Evolutionary conservation across 2,888 invertebrate species (phyloP), one percentile per base, ranked within the genome.

Genomic region (Agrilus mali): DNA sequence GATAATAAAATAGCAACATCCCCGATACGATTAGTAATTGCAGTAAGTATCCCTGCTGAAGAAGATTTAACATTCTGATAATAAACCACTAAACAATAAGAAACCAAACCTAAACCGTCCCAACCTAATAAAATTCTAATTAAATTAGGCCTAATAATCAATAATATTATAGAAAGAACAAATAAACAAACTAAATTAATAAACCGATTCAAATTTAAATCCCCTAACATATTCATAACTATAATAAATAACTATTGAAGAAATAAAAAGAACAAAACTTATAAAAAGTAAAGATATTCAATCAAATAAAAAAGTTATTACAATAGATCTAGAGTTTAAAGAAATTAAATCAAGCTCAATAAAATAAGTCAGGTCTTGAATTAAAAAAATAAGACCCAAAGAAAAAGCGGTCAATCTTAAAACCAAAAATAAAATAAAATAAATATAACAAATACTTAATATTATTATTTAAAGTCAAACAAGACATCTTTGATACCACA

Each of bases 81-180:
- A 69, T 74, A 82, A 73, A 80, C 75, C 1, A 81, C 78, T 65
- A 83, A 76, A 71, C 77, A 76, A 74, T 80, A 84, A 59, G 82
- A 84, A 57, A 75, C 66, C 60, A 84, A 68, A 0, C 82, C 82
- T 63, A 84, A 71, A 0, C 82, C 82, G 75, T 83, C 82, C 50
- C 82, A 83, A 0, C 81, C 80, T 60, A 83, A 69, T 63, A 82
- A 71, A 72, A 82, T 76, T 63, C 75, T 75, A 69, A 81, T 69
- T 66, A 82, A 69, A 73, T 79, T 80, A 48, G 78, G 78, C 1
- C 76, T 75, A 67, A 78, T 69, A 74, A 80, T 77, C 67, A 82
- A 69, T 58, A 79, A 67, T 57, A 78, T 68, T 68, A 82, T 82
- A 6, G 79, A 80, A 50, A 74, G 57, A 44, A 81, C 72, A 77